Evolutionary conservation across 2,888 invertebrate genomes (phyloP).

Genomic region (Apocheima hispidaria): DNA sequence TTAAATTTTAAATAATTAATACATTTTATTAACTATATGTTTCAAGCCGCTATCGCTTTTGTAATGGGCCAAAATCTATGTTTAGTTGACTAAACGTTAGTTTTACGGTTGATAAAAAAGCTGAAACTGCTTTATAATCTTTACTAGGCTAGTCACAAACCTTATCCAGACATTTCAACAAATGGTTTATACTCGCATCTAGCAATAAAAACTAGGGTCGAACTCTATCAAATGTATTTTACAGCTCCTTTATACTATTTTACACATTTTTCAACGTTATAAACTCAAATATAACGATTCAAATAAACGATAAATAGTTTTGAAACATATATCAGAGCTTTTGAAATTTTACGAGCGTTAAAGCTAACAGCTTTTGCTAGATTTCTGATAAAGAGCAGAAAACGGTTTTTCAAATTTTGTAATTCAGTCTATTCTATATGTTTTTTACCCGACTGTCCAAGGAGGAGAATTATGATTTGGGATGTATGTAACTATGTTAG

Average conservation of each 20-base stretch:
- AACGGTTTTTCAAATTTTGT: background rate
- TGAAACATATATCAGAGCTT: constrained; percentile 8
- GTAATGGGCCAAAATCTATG: background rate
- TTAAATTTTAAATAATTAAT: no score
- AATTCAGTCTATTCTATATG: no score
- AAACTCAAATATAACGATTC: constrained; percentile 8
- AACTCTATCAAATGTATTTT: constrained; percentile 31
- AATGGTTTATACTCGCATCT: constrained; percentile 38
- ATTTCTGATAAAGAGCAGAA: background rate
- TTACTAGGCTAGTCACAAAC: constrained; percentile 18
- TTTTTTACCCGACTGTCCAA: no score
- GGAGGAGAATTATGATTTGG: no score
- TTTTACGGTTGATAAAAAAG: constrained; percentile 21
- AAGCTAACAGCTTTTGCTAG: background rate
- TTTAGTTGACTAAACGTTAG: constrained; percentile 1
- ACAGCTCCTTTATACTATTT: constrained; percentile 13
- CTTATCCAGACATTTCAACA: constrained; percentile 28
- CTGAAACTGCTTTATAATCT: constrained; percentile 25
- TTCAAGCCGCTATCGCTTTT: background rate
- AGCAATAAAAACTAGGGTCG: constrained; percentile 36
- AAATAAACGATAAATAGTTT: constrained; percentile 5
- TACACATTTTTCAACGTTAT: constrained; percentile 19
- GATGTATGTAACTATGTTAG: no score
- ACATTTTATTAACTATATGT: no score
- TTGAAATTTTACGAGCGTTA: constrained; percentile 1